Conservation (phyloP, 2,888 invertebrate species). For the Drosophila helvetica region DNA sequence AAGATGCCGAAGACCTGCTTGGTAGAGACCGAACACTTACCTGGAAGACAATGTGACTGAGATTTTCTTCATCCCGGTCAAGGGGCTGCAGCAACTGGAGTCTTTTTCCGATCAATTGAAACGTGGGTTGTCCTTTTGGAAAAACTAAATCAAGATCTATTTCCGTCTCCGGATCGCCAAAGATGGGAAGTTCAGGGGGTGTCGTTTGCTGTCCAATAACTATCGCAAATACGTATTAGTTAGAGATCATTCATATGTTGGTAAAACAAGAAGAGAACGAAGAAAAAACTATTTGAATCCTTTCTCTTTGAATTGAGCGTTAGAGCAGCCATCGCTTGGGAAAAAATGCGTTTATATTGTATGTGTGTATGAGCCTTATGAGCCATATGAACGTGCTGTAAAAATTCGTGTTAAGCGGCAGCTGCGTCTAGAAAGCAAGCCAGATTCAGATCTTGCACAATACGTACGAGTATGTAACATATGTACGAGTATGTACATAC, state of each 20-base stretch:
- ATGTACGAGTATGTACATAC: not conserved
- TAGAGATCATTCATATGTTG: not conserved
- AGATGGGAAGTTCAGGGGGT: constrained; percentile 92
- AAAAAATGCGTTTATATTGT: not conserved
- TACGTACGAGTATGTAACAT: constrained; percentile 9
- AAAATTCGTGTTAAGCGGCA: constrained; percentile 9
- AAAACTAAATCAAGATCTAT: constrained; percentile 91
- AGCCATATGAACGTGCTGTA: constrained; percentile 9
- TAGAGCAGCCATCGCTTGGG: constrained; percentile 39
- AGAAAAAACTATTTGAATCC: too few relatives aligned
- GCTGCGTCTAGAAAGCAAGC: constrained; percentile 57
- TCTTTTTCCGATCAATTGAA: constrained; percentile 92
- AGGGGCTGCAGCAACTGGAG: constrained; percentile 91
- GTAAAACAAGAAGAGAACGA: too few relatives aligned
- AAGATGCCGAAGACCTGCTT: not conserved
- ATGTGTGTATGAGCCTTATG: constrained; percentile 9
- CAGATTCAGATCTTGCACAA: constrained; percentile 53
- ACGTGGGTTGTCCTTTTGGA: constrained; percentile 91
- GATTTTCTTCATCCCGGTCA: constrained; percentile 93
- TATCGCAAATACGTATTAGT: constrained; percentile 83
- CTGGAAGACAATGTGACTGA: constrained; percentile 95
- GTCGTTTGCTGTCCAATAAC: constrained; percentile 93
- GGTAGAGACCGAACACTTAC: constrained; percentile 84
- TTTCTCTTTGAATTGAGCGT: constrained; percentile 66
- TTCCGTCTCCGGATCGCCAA: constrained; percentile 91